Percentiles rank a stretch among this genome's conserved stretches.
These are phyloP conservation scores for Barbus barbus DNA, from an alignment of 2,113 vertebrate species.

Conservation along the genomic window DNA sequence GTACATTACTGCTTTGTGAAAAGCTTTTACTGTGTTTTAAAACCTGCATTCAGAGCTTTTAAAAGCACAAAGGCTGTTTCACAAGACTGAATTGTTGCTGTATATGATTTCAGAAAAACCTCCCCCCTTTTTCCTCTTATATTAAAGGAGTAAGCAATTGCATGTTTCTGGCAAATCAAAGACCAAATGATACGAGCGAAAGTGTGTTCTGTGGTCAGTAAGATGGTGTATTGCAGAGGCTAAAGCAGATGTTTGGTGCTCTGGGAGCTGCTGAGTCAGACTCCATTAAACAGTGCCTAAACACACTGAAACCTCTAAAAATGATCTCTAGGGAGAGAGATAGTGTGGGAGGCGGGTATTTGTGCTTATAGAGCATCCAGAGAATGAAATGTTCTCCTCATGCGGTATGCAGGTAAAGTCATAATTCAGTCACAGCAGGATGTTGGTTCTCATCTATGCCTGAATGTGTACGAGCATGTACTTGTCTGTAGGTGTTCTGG, in stretches of 20 bases:
- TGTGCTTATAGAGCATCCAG: constrained; percentile 4
- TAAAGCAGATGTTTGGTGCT: constrained; percentile 46
- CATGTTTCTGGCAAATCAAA: background rate
- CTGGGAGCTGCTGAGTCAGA: constrained; percentile 49
- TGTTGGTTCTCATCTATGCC: constrained; percentile 43
- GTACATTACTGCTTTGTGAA: background rate
- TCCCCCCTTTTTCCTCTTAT: background rate
- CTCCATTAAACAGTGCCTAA: constrained; percentile 50
- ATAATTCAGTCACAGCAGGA: constrained; percentile 35
- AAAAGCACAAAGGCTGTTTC: background rate
- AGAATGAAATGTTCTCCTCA: constrained; percentile 22
- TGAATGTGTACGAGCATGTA: constrained; percentile 27
- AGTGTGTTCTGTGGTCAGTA: constrained; percentile 15
- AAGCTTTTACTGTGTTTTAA: background rate
- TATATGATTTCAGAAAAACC: background rate
- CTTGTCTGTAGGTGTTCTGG: constrained; percentile 42
- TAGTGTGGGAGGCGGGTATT: background rate
- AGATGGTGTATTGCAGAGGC: background rate
- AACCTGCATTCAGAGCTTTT: background rate
- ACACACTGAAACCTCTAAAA: constrained; percentile 42
- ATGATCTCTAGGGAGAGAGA: constrained; percentile 6
- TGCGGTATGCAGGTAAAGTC: constrained; percentile 5
- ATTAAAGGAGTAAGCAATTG: background rate
- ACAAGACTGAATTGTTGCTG: background rate
- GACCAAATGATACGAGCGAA: background rate